phyloP scores from a whole-genome alignment of 2,888 invertebrate species.

The Drosophila ezoana region DNA sequence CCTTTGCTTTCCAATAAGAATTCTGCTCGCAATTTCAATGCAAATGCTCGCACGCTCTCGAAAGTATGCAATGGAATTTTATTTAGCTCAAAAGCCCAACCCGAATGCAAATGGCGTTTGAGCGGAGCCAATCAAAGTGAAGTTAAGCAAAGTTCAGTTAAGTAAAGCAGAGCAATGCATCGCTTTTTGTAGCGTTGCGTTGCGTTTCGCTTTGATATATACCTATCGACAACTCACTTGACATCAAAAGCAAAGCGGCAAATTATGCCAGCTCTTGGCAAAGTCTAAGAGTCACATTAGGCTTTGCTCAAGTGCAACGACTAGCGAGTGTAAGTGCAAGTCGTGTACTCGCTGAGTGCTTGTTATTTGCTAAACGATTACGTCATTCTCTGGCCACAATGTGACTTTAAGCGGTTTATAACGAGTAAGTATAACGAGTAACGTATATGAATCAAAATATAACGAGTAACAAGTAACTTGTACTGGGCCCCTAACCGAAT shows the following conservation, averaged over 20 bases:
- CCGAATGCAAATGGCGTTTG: conserved; percentile 8
- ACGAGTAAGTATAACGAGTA: neutral
- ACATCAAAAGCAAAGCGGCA: conserved; percentile 32
- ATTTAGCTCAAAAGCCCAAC: conserved; percentile 22
- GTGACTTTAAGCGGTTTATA: neutral
- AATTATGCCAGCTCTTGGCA: conserved; percentile 20
- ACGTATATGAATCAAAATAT: neutral
- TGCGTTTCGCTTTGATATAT: conserved; percentile 12
- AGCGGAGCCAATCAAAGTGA: conserved; percentile 28
- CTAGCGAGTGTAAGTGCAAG: conserved; percentile 3
- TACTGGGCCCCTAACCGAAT: neutral
- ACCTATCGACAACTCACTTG: conserved; percentile 26
- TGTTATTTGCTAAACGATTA: conserved; percentile 14
- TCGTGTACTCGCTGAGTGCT: conserved; percentile 6
- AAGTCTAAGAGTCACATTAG: conserved; percentile 21
- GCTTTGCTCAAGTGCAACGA: conserved; percentile 11
- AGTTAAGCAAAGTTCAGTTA: neutral
- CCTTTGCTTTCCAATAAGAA: conserved; percentile 37
- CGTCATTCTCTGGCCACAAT: neutral
- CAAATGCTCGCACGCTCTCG: conserved; percentile 31
- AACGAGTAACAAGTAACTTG: neutral
- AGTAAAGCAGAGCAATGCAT: conserved; percentile 4
- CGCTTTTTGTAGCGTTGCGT: conserved; percentile 7
- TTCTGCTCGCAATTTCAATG: conserved; percentile 37
- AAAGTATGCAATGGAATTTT: conserved; percentile 44